Base-by-base conservation (phyloP, 2,888 invertebrate species). In the Anthophora plumipes region DNA sequence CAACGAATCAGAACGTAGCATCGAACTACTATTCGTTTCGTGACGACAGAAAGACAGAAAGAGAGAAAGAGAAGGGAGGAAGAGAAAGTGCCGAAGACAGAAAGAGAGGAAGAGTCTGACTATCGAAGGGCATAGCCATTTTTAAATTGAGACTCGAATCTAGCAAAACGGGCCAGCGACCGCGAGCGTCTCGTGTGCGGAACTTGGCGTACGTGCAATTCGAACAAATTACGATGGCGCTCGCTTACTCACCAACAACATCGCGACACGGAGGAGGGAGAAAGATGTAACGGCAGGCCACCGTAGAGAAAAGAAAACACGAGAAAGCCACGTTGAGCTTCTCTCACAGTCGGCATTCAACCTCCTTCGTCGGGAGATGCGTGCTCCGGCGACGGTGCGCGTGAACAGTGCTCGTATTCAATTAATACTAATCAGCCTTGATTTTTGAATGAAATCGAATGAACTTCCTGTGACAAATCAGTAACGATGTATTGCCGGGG, bases 171-270 rank as follows among this genome's bases (percentile, higher is more conserved):
- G 73, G 69, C 69, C 73, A 67, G 46, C 55, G 73, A 52, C 80
- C 74, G 69, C 50, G 31, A 46, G 66, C 14, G 54, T 67, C 59
- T 73, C 72, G 59, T 63, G 77, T 71, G 69, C 80, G 74, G 72
- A 76, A 79, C 71, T 75, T 72, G 88, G 88, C 88, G 90, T 90
- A 90, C 90, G 90, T 90, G 90, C 90, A 86, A 86, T 90, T 87
- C 88, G 82, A 83, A 84, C 83, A 86, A 89, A 88, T 88, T 87
- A 89, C 87, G 89, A 90, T 90, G 90, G 90, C 86, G 89, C 69
- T 83, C 80, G 82, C 77, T 86, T 84, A 83, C 83, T 84, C 84
- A 82, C 77, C 77, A 77, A 55, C 75, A 77, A 72, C 67, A 77
- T 59, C 70, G 77, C 66, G 84, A 48, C 75, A 74, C 14, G 43